Conservation (phyloP, 2,113 vertebrate genomes). For the Sclerurus mexicanus region DNA sequence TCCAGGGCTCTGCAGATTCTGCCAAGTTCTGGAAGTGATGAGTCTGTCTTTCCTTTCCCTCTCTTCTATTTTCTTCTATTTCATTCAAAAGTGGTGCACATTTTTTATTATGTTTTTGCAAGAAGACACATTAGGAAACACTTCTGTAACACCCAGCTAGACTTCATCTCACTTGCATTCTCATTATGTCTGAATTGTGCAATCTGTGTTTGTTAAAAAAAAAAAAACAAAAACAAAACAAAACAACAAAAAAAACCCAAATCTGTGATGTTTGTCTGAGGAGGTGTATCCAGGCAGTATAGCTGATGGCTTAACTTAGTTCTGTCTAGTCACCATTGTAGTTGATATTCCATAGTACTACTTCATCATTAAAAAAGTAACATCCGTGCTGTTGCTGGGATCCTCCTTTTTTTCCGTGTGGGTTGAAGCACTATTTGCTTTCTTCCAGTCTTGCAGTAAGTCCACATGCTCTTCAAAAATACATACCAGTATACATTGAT, state of each 20-base stretch:
- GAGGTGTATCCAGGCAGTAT: background rate
- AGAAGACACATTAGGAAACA: background rate
- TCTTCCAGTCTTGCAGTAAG: background rate
- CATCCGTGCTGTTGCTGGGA: background rate
- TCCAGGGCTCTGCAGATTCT: background rate
- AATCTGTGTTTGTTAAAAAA: background rate
- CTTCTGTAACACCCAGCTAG: background rate
- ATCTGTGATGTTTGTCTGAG: background rate
- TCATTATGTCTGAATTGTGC: constrained; percentile 7
- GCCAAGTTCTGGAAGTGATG: background rate
- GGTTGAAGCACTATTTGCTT: background rate
- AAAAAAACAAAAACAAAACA: background rate
- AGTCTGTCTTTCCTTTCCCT: background rate
- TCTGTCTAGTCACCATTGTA: background rate
- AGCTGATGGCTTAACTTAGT: background rate
- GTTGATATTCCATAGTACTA: background rate
- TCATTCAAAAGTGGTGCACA: background rate
- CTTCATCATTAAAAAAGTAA: background rate
- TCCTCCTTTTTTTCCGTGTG: background rate
- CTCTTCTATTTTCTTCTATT: background rate
- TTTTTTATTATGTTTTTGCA: background rate
- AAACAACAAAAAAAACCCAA: background rate
- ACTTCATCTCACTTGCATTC: background rate
- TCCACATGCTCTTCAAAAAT: constrained; percentile 6
- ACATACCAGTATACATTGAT: background rate